Evolutionary conservation across 2,113 vertebrate species (phyloP).

Genomic region (Oncorhynchus tshawytscha): DNA sequence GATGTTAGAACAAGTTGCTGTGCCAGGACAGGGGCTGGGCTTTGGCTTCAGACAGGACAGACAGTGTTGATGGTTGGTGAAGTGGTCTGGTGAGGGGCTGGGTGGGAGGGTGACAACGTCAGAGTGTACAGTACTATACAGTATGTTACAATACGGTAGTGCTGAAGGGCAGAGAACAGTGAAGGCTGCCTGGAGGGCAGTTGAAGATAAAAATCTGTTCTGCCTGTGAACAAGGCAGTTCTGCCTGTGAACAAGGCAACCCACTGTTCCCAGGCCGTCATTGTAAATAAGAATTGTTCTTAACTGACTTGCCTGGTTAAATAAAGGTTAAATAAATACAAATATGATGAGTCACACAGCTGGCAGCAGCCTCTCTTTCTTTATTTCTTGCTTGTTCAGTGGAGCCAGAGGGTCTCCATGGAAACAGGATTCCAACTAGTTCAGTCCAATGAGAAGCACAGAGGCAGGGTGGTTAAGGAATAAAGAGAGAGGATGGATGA

Average conservation of each 20-base stretch:
- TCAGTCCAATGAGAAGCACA: constrained; percentile 34
- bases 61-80: not conserved
- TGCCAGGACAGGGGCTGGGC: not conserved
- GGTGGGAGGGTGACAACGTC: constrained; percentile 4
- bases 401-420: constrained; percentile 62
- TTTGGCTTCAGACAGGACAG: not conserved
- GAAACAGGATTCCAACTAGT: constrained; percentile 57
- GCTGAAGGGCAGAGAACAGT: constrained; percentile 10
- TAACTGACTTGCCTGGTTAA: too few species aligned
- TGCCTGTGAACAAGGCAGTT: too few species aligned
- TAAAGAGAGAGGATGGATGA: constrained; percentile 17
- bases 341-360: constrained; percentile 47
- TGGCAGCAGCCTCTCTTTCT: constrained; percentile 25
- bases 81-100: constrained; percentile 1
- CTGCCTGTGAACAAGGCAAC: too few species aligned
- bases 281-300: too few species aligned
- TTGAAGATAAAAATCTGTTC: constrained; percentile 21
- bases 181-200: constrained; percentile 41
- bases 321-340: too few species aligned
- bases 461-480: constrained; percentile 21
- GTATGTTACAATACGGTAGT: not conserved
- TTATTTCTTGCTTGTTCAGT: constrained; percentile 30
- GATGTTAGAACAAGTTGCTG: not conserved
- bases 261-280: too few species aligned
- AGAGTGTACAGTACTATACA: not conserved